Percentiles rank a stretch among this genome's conserved stretches.
Conservation (phyloP, 2,797 vertebrate species). For the Momotus momota region DNA sequence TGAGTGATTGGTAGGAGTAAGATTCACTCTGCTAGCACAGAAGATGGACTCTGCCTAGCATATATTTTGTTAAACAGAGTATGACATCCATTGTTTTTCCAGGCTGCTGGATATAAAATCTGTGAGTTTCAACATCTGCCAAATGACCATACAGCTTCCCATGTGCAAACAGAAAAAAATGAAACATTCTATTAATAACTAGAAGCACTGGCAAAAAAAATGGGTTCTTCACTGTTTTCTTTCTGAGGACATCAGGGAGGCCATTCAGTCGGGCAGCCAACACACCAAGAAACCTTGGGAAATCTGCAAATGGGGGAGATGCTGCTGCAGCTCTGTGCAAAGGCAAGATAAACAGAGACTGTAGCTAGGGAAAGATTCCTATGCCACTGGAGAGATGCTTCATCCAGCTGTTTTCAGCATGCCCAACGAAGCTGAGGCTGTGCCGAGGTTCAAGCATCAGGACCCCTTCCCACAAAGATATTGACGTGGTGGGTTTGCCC, state of each 20-base stretch:
- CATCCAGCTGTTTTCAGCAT: neutral
- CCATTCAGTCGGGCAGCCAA: conserved; percentile 1
- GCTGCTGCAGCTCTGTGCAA: neutral
- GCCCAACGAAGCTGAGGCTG: neutral
- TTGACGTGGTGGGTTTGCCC: fast-evolving
- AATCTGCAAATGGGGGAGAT: neutral
- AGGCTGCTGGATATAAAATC: conserved; percentile 56
- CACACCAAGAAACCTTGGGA: conserved; percentile 62
- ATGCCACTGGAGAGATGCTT: neutral
- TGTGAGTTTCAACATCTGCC: conserved; percentile 62
- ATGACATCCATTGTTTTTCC: conserved; percentile 64
- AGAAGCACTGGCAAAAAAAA: conserved; percentile 26
- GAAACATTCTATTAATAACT: conserved; percentile 69
- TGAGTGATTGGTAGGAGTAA: conserved; percentile 37
- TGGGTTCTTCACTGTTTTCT: conserved; percentile 21
- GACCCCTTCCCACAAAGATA: neutral
- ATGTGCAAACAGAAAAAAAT: conserved; percentile 67
- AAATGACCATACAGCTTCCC: conserved; percentile 64
- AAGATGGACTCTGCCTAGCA: conserved; percentile 30
- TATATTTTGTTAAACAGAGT: conserved; percentile 52
- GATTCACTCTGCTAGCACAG: conserved; percentile 59
- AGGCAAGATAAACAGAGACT: neutral
- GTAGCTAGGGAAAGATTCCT: neutral
- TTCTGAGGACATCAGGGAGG: conserved; percentile 33
- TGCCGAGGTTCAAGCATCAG: fast-evolving